These are phyloP conservation scores for Mallateleia sp. DNA, from an alignment of 2,888 invertebrate genomes.

Conservation along the genomic window DNA sequence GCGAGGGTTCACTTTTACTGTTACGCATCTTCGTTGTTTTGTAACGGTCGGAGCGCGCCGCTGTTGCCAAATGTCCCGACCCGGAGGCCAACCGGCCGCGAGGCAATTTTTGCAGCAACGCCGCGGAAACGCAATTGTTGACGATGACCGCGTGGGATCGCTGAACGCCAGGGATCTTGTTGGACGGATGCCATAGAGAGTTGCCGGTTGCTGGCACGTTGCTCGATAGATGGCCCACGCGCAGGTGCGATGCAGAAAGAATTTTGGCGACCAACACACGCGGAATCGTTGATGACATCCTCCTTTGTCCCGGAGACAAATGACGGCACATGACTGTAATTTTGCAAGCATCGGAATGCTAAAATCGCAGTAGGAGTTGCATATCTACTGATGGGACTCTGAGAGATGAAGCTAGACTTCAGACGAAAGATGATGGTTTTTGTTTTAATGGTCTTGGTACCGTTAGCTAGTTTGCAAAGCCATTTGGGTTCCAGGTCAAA, in stretches of 20 bases:
- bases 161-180: not conserved
- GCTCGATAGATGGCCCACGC: not conserved
- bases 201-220: not conserved
- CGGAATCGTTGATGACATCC: not conserved
- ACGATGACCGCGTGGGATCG: constrained; percentile 53
- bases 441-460: too few relatives aligned
- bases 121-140: constrained; percentile 42
- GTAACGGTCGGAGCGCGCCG: constrained; percentile 32
- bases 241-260: constrained; percentile 29
- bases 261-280: constrained; percentile 7
- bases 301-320: constrained; percentile 30
- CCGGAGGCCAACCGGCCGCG: constrained; percentile 17
- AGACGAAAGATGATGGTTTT: too few relatives aligned
- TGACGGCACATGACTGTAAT: not conserved
- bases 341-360: not conserved
- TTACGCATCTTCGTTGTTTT: constrained; percentile 54
- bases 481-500: too few relatives aligned
- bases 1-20: constrained; percentile 46
- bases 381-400: too few relatives aligned
- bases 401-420: too few relatives aligned
- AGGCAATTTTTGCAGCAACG: constrained; percentile 47
- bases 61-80: constrained; percentile 50
- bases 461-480: too few relatives aligned
- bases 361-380: too few relatives aligned
- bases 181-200: constrained; percentile 13